Base-by-base conservation (phyloP, 2,113 vertebrate genomes). In the Megaleporinus macrocephalus region DNA sequence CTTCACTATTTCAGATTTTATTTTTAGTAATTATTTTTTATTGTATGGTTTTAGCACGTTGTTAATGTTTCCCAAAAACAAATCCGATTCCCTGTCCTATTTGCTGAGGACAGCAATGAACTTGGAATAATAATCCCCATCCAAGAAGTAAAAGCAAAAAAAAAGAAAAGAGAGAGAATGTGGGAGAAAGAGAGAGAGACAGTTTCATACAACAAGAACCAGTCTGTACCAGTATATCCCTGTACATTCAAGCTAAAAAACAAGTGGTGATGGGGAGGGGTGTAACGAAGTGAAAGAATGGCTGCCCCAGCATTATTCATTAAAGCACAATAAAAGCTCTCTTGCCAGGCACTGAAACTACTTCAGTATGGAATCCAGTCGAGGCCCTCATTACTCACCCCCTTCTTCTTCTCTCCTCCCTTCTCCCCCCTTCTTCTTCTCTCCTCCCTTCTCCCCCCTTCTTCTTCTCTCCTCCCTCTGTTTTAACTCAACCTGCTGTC, bases 171-270 rank as follows among this genome's bases (percentile, higher is more conserved):
- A 76, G 53, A 24, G 24, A 49, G 15, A n/a, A 49, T 49, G 36
- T 51, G 49, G 1, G 53, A 15, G 24, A 49, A 15, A 41, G 41
- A 49, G 51, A 53, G 53, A 63, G 73, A 80, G 65, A 22, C 13
- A n/a, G 36, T 36, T 90, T 80, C 53, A 44, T 24, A 91, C 90
- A 89, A 90, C 89, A 86, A 79, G 90, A 94, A 93, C 92, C 93
- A 93, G 94, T 90, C 90, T 93, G 92, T 93, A 89, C 93, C 92
- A 93, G 93, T 91, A 88, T 79, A 84, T 87, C 86, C 89, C 88
- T 84, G 84, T 80, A 88, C 85, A 87, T 84, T 87, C 89, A 91
- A 90, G 91, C 79, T 90, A 84, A 88, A 82, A 81, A 82, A 79
- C 85, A 22, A 53, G 27, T 59, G 65, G 78, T 47, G 78, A 44